Base-by-base conservation (phyloP, 1,140 invertebrate species). In the Macrobrachium rosenbergii region DNA sequence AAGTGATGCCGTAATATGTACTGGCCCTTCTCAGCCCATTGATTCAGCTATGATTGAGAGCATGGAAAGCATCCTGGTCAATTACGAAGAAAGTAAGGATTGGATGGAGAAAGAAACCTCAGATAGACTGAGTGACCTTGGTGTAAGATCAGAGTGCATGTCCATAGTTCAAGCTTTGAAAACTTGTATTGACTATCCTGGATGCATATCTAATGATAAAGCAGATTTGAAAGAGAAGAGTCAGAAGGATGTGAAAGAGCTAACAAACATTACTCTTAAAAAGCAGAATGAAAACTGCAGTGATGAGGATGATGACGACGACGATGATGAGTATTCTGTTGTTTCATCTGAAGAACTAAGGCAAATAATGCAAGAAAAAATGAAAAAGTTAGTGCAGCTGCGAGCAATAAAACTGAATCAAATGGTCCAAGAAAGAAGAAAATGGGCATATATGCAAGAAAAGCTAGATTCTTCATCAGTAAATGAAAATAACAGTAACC, bases 401-500 rank as follows among this genome's bases (percentile, higher is more conserved):
- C 67, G 85, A 16, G 43, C 85, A 62, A 17, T 81, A 63, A 87
- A 87, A 60, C 81, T 87, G 85, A 87, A 73, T 37, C 64, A 87
- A 37, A 87, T 82, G 85, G 72, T 87, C 10, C 79, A 37, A 63
- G 78, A 87, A 69, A 21, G 85, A n/a, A 78, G 85, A 21, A 78
- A 87, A 37, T 87, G 85, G 85, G 85, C 85, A 43, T 87, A 87
- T 62, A 52, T 81, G 19, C 81, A 19, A 43, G 85, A 87, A 63
- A 87, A 87, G 28, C 23, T 87, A 2, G 63, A 64, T 23, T 83
- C 72, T 43, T n/a, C 52, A 17, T 11, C 37, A 28, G 60, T 11
- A 21, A 75, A 43, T 28, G 69, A 83, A 63, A n/a, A 62, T 60
- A n/a, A 59, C 19, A 60, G 14, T 16, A 52, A 23, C n/a, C 7